phyloP scores from a whole-genome alignment of 2,888 invertebrate genomes.

The Tachina fera region DNA sequence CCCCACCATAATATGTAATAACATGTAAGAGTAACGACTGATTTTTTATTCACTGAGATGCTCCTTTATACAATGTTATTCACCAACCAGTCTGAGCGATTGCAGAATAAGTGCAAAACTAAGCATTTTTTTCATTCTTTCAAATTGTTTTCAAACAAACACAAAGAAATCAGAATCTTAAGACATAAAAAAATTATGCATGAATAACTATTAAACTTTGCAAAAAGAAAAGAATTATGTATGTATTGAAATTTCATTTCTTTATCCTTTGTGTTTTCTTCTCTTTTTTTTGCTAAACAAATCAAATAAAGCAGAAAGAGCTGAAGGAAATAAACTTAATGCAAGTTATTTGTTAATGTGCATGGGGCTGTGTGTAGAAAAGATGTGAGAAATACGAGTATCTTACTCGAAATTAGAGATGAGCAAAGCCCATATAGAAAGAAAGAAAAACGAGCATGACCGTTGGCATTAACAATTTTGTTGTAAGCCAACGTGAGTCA shows the following conservation, averaged over 20 bases:
- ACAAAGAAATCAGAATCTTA: conserved; percentile 20
- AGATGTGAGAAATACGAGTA: background rate
- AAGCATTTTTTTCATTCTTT: conserved; percentile 6
- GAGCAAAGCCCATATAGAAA: too few species aligned
- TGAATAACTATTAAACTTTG: conserved; percentile 39
- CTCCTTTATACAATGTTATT: too few species aligned
- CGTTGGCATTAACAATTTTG: too few species aligned
- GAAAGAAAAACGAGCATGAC: too few species aligned
- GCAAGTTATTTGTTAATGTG: background rate
- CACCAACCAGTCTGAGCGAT: too few species aligned
- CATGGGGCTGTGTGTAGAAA: background rate
- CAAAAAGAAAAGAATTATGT: conserved; percentile 34
- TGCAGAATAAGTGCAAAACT: background rate
- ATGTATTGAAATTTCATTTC: conserved; percentile 24
- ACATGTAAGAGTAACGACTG: background rate
- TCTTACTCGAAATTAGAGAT: too few species aligned
- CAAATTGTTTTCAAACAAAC: background rate
- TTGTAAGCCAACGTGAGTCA: too few species aligned
- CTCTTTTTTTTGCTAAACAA: background rate
- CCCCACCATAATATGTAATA: background rate
- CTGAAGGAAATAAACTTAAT: background rate
- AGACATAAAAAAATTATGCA: conserved; percentile 10
- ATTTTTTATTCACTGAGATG: too few species aligned
- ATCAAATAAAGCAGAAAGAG: conserved; percentile 20
- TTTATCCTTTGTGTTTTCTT: conserved; percentile 29